phyloP scores from a whole-genome alignment of 2,113 vertebrate species.

The Coturnix japonica region DNA sequence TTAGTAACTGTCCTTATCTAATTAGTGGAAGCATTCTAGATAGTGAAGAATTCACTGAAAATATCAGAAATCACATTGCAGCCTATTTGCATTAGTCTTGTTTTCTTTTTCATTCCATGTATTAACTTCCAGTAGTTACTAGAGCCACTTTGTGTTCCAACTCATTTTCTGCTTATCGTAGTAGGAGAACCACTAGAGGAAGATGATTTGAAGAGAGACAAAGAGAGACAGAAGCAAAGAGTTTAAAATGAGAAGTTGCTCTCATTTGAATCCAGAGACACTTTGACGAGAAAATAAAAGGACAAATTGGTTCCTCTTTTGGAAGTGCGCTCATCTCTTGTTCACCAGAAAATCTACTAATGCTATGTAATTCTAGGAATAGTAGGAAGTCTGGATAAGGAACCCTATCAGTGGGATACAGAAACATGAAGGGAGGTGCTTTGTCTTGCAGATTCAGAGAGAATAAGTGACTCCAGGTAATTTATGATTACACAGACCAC shows the following conservation, averaged over 20 bases:
- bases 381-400: background rate
- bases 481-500: background rate
- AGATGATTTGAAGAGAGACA: background rate
- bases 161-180: background rate
- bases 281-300: background rate
- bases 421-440: background rate
- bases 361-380: background rate
- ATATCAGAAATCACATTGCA: background rate
- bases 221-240: background rate
- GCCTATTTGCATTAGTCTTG: background rate
- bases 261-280: background rate
- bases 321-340: background rate
- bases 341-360: background rate
- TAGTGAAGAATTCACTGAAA: background rate
- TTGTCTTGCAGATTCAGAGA: background rate
- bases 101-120: background rate
- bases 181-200: background rate
- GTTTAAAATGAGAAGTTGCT: background rate
- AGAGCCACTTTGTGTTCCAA: background rate
- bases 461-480: background rate
- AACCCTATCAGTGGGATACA: accelerated
- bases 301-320: background rate
- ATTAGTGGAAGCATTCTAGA: background rate
- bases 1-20: background rate
- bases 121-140: background rate